Evolutionary conservation across 2,888 invertebrate genomes (phyloP).

Genomic region (Drosophila kambysellisi): DNA sequence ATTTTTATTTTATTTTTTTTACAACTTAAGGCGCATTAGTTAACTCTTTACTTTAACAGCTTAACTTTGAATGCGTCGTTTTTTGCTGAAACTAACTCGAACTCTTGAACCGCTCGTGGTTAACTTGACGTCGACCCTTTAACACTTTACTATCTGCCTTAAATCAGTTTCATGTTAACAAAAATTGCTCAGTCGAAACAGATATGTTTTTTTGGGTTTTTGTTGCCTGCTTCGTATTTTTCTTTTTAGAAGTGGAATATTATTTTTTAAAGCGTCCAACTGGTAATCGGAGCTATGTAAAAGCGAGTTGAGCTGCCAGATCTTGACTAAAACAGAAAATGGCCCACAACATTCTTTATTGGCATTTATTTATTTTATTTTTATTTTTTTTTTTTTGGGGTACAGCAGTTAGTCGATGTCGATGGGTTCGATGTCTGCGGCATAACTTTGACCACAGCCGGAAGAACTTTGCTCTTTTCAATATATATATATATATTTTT

Average conservation of each 20-base stretch:
- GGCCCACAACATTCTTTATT: neutral
- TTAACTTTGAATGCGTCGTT: slow-evolving; percentile 6
- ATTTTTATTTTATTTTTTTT: neutral
- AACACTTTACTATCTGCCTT: neutral
- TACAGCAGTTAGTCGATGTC: slow-evolving; percentile 11
- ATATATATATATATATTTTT: neutral
- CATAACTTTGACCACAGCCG: slow-evolving; percentile 30
- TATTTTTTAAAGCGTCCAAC: neutral
- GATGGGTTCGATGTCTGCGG: slow-evolving; percentile 19
- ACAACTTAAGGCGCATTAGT: neutral
- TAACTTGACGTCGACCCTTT: neutral
- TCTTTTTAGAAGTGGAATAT: neutral
- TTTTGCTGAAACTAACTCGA: neutral
- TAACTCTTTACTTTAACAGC: neutral
- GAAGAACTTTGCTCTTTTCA: slow-evolving; percentile 35
- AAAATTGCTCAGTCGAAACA: neutral
- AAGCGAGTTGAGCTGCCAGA: neutral
- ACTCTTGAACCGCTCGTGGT: neutral
- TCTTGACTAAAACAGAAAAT: neutral
- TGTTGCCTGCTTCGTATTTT: neutral
- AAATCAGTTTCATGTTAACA: neutral
- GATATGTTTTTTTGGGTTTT: neutral
- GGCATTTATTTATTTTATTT: neutral
- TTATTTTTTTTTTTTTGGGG: neutral
- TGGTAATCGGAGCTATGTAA: neutral